A percentile compares a stretch with the other conserved stretches of the same genome.
These are phyloP conservation scores for Acromyrmex charruanus DNA, from an alignment of 1,140 invertebrate genomes.

Conservation along the genomic window DNA sequence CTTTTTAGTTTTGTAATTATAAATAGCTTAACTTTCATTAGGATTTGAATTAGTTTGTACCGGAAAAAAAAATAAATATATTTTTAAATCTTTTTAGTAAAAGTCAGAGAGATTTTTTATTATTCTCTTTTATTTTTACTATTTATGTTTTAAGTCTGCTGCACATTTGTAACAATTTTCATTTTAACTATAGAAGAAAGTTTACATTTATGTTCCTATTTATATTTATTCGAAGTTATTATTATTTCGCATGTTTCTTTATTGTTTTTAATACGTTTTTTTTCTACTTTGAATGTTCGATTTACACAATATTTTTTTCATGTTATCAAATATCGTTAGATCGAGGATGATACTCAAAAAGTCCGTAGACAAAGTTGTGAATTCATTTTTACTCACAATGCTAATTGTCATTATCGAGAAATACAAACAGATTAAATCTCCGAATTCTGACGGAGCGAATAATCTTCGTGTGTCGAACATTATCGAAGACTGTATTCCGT, in stretches of 20 bases:
- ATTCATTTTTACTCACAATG: not conserved
- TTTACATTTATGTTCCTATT: not conserved
- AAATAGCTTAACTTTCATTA: constrained; percentile 26
- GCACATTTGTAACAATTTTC: not conserved
- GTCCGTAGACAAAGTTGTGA: not conserved
- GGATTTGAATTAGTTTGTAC: not conserved
- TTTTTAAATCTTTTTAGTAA: constrained; percentile 27
- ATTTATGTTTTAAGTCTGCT: not conserved
- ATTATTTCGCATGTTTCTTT: not conserved
- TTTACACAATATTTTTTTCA: not conserved
- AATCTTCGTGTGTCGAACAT: not conserved
- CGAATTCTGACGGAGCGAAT: not conserved
- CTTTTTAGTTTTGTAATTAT: constrained; percentile 20
- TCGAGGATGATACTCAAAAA: not conserved
- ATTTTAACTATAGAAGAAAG: not conserved
- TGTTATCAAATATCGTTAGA: not conserved
- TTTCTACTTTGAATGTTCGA: not conserved
- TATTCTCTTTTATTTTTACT: not conserved
- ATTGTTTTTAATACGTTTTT: not conserved
- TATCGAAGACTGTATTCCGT: constrained; percentile 15
- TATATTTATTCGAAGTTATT: too few species aligned
- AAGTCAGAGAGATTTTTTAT: not conserved
- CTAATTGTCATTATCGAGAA: not conserved
- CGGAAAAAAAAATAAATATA: constrained; percentile 31
- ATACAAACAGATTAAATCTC: not conserved